phyloP scores from a whole-genome alignment of 2,113 vertebrate genomes.

The Dasyprocta punctata region DNA sequence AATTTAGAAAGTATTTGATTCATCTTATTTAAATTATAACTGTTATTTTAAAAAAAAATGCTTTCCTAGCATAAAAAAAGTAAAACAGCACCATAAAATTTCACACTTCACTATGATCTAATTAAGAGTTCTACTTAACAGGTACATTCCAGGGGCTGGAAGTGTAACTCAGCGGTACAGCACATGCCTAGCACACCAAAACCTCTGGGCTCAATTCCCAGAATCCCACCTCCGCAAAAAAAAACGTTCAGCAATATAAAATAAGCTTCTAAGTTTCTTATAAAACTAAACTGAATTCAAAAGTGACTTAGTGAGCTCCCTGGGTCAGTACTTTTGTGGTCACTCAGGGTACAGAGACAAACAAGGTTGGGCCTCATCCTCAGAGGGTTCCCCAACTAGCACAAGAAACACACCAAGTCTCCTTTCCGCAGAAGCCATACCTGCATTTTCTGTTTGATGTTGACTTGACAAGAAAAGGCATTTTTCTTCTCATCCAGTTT shows the following conservation, averaged over 20 bases:
- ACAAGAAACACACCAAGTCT: neutral
- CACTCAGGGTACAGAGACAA: neutral
- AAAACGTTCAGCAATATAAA: conserved; percentile 1
- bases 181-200: neutral
- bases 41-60: too few species aligned
- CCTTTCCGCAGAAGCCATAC: conserved; percentile 78
- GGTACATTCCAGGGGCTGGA: neutral
- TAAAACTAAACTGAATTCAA: neutral
- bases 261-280: neutral
- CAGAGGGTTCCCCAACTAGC: neutral
- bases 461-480: conserved; percentile 84
- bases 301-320: neutral
- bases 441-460: conserved; percentile 95
- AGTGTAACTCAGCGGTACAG: neutral
- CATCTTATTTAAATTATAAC: conserved; percentile 23
- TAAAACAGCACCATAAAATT: neutral
- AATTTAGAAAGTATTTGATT: conserved; percentile 18
- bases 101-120: neutral
- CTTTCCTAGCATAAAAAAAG: neutral
- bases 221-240: neutral
- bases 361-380: neutral
- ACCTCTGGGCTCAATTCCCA: neutral
- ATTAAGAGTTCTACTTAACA: neutral
- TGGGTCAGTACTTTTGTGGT: neutral
- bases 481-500: conserved; percentile 86